Percentiles rank a stretch among this genome's conserved stretches.
Evolutionary conservation across 2,797 vertebrate genomes (phyloP).

Genomic region (Selene dorsalis): DNA sequence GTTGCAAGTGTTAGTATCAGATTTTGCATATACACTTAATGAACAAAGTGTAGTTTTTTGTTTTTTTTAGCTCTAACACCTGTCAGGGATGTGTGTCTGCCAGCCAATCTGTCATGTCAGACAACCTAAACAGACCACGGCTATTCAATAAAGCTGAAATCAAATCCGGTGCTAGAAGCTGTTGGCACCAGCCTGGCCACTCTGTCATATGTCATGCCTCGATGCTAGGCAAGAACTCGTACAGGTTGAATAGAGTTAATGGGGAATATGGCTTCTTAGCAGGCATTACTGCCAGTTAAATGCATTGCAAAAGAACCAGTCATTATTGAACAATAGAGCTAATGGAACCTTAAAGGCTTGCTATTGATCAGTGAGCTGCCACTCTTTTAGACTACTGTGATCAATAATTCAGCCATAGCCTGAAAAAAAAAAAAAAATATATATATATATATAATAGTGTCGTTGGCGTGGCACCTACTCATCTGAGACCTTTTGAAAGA

Average conservation of each 20-base stretch:
- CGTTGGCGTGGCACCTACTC: conserved; percentile 40
- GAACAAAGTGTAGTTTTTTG: too few relatives aligned
- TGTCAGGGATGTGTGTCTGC: neutral
- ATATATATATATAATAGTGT: conserved; percentile 46
- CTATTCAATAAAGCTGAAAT: conserved; percentile 24
- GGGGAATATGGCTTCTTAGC: conserved; percentile 42
- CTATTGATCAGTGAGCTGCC: conserved; percentile 70
- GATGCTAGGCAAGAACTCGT: conserved; percentile 9
- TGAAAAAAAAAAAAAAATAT: conserved; percentile 39
- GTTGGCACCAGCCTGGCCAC: conserved; percentile 19
- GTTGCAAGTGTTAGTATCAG: neutral
- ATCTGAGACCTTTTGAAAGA: conserved; percentile 46
- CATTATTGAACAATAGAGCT: conserved; percentile 65
- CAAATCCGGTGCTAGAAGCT: conserved; percentile 3
- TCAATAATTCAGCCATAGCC: conserved; percentile 70
- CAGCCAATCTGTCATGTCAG: neutral
- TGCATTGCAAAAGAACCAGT: conserved; percentile 55
- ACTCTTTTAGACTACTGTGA: conserved; percentile 59
- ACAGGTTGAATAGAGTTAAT: conserved; percentile 37
- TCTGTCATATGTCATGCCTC: conserved; percentile 40
- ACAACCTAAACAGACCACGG: conserved; percentile 1
- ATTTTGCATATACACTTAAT: too few relatives aligned
- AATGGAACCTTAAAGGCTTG: conserved; percentile 69
- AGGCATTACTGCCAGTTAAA: conserved; percentile 63
- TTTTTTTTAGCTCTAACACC: too few relatives aligned